A percentile compares a stretch with the other conserved stretches of the same genome.
phyloP scores from a whole-genome alignment of 1,140 invertebrate species.

The Neodiprion fabricii region DNA sequence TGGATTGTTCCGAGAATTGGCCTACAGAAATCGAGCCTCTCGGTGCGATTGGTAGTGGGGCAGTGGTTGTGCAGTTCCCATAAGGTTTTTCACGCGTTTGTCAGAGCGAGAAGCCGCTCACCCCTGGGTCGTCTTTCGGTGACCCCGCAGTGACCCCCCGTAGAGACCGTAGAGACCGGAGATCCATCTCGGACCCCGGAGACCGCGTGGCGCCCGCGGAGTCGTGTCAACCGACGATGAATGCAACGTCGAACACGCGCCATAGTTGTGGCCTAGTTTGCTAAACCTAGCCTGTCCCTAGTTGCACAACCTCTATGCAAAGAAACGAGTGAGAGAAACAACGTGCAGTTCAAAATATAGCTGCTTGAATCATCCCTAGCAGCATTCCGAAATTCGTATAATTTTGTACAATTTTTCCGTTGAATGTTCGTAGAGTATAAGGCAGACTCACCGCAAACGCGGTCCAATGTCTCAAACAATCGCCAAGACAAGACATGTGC shows the following conservation, averaged over 20 bases:
- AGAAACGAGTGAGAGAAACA: too few relatives aligned
- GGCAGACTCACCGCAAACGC: too few relatives aligned
- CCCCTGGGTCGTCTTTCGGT: background rate
- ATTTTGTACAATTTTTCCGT: too few relatives aligned
- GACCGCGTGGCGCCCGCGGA: background rate
- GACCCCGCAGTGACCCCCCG: background rate
- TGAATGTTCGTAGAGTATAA: too few relatives aligned
- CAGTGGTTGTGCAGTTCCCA: background rate
- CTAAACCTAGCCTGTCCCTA: background rate
- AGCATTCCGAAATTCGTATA: too few relatives aligned
- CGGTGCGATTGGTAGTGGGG: too few relatives aligned
- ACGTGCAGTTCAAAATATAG: too few relatives aligned
- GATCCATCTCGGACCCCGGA: background rate
- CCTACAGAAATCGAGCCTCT: too few relatives aligned
- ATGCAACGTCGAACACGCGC: background rate
- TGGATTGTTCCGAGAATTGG: too few relatives aligned
- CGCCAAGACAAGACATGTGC: too few relatives aligned
- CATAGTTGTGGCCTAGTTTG: background rate
- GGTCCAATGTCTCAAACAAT: too few relatives aligned
- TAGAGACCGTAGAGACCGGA: background rate
- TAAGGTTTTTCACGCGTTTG: background rate
- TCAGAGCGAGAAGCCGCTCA: background rate
- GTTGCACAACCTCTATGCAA: background rate
- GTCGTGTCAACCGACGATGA: background rate
- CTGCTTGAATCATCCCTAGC: too few relatives aligned